Evolutionary conservation across 1,140 invertebrate species (phyloP).

Genomic region (Aphelenchoides fujianensis): DNA sequence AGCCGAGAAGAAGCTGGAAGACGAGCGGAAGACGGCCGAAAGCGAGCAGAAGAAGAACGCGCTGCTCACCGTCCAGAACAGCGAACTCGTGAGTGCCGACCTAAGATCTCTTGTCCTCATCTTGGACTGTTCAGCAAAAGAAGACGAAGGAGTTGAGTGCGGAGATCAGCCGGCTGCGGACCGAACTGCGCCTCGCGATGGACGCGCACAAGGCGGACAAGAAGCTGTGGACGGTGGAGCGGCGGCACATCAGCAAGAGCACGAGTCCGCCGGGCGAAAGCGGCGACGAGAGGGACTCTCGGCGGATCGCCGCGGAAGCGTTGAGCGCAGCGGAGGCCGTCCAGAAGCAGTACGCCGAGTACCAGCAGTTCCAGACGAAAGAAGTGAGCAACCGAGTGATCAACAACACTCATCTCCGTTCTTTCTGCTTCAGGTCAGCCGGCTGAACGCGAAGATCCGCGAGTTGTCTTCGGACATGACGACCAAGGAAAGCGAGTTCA

Average conservation of each 20-base stretch:
- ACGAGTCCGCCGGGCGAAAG: background rate
- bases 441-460: slow-evolving; percentile 51
- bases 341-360: slow-evolving; percentile 57
- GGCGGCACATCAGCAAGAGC: slow-evolving; percentile 27
- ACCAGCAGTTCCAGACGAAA: slow-evolving; percentile 57
- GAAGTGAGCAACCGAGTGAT: too few relatives aligned
- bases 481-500: slow-evolving; percentile 46
- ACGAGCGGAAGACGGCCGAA: slow-evolving; percentile 47
- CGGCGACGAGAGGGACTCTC: slow-evolving; percentile 22
- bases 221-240: slow-evolving; percentile 53
- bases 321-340: slow-evolving; percentile 54
- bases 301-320: slow-evolving; percentile 50
- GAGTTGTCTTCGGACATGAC: slow-evolving; percentile 43
- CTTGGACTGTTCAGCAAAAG: slow-evolving; percentile 44
- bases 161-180: slow-evolving; percentile 45
- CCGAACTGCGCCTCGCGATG: slow-evolving; percentile 49
- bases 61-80: slow-evolving; percentile 28
- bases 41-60: slow-evolving; percentile 35
- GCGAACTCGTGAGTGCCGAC: slow-evolving; percentile 38
- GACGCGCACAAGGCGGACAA: slow-evolving; percentile 55
- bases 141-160: slow-evolving; percentile 36
- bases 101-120: slow-evolving; percentile 8
- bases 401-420: too few relatives aligned
- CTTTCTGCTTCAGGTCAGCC: too few relatives aligned
- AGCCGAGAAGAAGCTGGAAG: slow-evolving; percentile 45